Conservation (phyloP, 2,113 vertebrate genomes). For the Eolophus roseicapilla region DNA sequence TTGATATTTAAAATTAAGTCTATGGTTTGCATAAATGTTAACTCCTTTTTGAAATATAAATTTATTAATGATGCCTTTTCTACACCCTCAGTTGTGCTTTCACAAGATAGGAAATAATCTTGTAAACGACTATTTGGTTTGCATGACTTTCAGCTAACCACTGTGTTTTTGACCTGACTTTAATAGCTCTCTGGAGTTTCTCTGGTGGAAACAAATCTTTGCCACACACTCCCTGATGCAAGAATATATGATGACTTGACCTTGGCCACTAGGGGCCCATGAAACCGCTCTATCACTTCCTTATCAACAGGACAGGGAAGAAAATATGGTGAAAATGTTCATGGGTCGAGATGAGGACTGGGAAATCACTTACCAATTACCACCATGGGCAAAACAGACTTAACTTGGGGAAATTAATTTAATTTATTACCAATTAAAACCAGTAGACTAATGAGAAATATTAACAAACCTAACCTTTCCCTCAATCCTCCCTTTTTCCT, state of each 20-base stretch:
- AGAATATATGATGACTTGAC: not conserved
- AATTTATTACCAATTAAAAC: not conserved
- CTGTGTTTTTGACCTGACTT: not conserved
- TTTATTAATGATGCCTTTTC: not conserved
- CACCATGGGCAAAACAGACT: not conserved
- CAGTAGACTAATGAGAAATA: not conserved
- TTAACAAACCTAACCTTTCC: not conserved
- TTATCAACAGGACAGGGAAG: not conserved
- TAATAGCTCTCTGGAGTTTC: not conserved
- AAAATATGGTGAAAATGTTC: not conserved
- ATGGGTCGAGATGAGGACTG: not conserved
- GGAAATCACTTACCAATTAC: not conserved
- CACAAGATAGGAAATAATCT: not conserved
- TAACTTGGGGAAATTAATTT: not conserved
- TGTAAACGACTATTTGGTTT: not conserved
- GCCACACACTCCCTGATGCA: not conserved
- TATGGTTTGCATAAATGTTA: not conserved
- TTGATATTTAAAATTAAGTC: slow-evolving; percentile 12
- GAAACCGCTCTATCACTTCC: not conserved
- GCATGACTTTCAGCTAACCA: not conserved
- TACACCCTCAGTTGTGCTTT: not conserved
- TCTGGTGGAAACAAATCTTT: not conserved
- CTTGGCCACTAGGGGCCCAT: not conserved
- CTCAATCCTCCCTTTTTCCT: not conserved
- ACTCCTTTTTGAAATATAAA: not conserved